Conservation (phyloP, 2,888 invertebrate species). For the Agriotes lineatus region DNA sequence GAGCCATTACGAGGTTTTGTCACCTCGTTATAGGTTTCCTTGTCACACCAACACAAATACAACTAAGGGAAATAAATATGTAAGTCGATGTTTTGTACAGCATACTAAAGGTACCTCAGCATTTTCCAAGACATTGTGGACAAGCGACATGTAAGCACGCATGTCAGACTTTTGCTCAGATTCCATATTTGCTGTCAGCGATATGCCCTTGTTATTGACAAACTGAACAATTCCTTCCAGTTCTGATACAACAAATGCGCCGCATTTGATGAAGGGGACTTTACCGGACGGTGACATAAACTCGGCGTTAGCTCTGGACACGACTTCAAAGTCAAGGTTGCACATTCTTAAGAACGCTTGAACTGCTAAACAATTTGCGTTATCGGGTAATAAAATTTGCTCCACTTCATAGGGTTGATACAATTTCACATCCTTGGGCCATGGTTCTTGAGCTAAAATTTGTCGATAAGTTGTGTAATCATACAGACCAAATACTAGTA, state of each 20-base stretch:
- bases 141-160: conserved; percentile 92
- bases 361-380: conserved; percentile 93
- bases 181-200: conserved; percentile 78
- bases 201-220: conserved; percentile 85
- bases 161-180: conserved; percentile 88
- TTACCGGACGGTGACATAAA: conserved; percentile 96
- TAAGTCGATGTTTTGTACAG: too few species aligned
- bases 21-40: conserved; percentile 82
- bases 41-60: conserved; percentile 90
- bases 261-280: conserved; percentile 93
- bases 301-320: conserved; percentile 91
- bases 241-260: conserved; percentile 89
- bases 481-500: neutral
- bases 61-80: conserved; percentile 70
- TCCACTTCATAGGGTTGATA: conserved; percentile 94
- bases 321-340: conserved; percentile 83
- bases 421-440: conserved; percentile 89
- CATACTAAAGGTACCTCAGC: conserved; percentile 79
- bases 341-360: conserved; percentile 96
- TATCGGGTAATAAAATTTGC: conserved; percentile 94
- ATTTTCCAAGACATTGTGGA: conserved; percentile 89
- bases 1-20: conserved; percentile 89
- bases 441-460: conserved; percentile 83
- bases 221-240: conserved; percentile 93
- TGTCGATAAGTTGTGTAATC: neutral